phyloP scores from a whole-genome alignment of 2,113 vertebrate species.

The Cairina moschata region DNA sequence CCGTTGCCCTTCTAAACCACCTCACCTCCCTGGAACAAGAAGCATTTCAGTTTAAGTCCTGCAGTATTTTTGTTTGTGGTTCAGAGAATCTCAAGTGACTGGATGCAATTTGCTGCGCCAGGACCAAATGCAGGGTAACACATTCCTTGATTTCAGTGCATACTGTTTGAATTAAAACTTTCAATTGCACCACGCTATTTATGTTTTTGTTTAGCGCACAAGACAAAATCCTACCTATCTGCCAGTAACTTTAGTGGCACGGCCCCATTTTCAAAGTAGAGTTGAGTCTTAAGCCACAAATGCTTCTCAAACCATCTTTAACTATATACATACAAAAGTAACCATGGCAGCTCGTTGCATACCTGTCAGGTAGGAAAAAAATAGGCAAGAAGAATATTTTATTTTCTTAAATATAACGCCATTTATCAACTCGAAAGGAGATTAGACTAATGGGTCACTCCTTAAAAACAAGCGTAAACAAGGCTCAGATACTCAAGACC shows the following conservation, averaged over 20 bases:
- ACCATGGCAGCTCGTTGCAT: not conserved
- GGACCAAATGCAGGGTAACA: not conserved
- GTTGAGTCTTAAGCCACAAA: not conserved
- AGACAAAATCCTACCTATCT: not conserved
- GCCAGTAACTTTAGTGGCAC: not conserved
- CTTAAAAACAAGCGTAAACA: not conserved
- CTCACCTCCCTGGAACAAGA: not conserved
- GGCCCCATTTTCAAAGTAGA: not conserved
- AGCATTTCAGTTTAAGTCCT: not conserved
- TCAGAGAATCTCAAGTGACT: not conserved
- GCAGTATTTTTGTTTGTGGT: not conserved
- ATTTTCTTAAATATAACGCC: not conserved
- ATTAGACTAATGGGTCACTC: not conserved
- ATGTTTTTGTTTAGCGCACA: not conserved
- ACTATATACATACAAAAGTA: not conserved
- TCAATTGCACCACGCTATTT: not conserved
- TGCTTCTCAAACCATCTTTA: not conserved
- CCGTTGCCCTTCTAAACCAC: not conserved
- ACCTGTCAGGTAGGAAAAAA: not conserved
- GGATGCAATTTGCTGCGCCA: not conserved
- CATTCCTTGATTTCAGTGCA: not conserved
- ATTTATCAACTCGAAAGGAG: not conserved
- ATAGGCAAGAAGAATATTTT: not conserved
- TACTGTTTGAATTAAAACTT: not conserved
- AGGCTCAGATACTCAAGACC: not conserved